A percentile compares a stretch with the other conserved stretches of the same genome.
Conservation (phyloP, 2,888 invertebrate species). For the Alloplasta piceator region DNA sequence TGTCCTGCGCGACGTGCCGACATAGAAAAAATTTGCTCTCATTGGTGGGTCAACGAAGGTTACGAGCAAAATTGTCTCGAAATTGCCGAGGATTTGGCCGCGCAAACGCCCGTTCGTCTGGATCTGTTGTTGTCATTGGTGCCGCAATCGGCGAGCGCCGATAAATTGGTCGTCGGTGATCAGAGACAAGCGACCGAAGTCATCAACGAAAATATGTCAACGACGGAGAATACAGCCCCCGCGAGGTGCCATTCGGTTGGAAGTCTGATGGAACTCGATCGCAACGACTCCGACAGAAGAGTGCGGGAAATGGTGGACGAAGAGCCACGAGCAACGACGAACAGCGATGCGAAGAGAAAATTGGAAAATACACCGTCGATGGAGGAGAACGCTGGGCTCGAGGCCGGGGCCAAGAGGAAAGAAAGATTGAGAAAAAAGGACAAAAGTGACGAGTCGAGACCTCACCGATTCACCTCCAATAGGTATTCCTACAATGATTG, state of each 20-base stretch:
- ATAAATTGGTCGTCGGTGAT: slow-evolving; percentile 89
- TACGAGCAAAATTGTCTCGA: slow-evolving; percentile 93
- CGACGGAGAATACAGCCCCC: slow-evolving; percentile 81
- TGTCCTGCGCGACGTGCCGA: slow-evolving; percentile 95
- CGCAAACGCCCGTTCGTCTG: slow-evolving; percentile 94
- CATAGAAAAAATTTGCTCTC: slow-evolving; percentile 96
- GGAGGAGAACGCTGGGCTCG: slow-evolving; percentile 83
- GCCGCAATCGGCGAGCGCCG: slow-evolving; percentile 88
- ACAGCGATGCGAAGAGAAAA: slow-evolving; percentile 88
- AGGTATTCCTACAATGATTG: slow-evolving; percentile 34
- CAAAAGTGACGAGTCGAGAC: slow-evolving; percentile 74
- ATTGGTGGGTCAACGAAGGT: slow-evolving; percentile 98
- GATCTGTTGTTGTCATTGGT: slow-evolving; percentile 94
- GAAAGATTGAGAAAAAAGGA: slow-evolving; percentile 85
- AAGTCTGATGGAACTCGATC: slow-evolving; percentile 88
- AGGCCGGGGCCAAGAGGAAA: slow-evolving; percentile 84
- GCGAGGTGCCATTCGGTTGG: slow-evolving; percentile 88
- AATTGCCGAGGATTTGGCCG: slow-evolving; percentile 94
- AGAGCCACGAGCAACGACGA: slow-evolving; percentile 81
- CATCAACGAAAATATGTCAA: slow-evolving; percentile 73
- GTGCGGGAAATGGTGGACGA: slow-evolving; percentile 68
- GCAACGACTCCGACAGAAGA: slow-evolving; percentile 87
- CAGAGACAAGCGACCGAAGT: slow-evolving; percentile 75
- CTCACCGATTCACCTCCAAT: slow-evolving; percentile 76
- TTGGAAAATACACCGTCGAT: slow-evolving; percentile 90